Evolutionary conservation across 2,113 vertebrate genomes (phyloP).

Genomic region (Zosterops hypoxanthus): DNA sequence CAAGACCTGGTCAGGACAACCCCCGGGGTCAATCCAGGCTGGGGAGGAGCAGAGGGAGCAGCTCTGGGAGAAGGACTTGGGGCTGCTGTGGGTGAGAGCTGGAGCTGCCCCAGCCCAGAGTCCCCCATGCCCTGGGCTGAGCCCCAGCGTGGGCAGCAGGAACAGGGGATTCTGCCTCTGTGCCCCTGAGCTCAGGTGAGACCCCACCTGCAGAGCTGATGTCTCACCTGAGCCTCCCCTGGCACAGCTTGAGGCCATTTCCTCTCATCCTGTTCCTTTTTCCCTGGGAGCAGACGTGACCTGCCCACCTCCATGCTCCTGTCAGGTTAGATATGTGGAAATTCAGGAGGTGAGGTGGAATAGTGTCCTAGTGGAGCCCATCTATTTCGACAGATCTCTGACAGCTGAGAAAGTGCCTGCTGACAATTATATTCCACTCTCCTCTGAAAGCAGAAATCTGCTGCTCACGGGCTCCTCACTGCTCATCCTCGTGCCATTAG

Average conservation of each 20-base stretch:
- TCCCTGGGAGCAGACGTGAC: background rate
- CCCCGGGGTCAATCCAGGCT: background rate
- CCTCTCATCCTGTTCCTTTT: background rate
- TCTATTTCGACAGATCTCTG: background rate
- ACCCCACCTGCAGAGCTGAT: background rate
- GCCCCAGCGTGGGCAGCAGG: background rate
- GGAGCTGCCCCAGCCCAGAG: background rate
- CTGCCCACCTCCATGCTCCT: background rate
- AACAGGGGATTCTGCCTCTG: background rate
- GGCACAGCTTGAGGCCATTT: fast-evolving
- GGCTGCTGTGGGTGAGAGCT: background rate
- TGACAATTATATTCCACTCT: background rate
- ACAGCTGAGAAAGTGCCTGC: background rate
- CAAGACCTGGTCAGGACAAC: background rate
- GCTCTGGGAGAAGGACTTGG: background rate
- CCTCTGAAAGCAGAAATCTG: background rate
- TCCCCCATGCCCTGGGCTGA: background rate
- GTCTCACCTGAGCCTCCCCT: background rate
- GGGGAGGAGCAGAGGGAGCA: background rate
- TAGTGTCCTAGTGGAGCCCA: background rate
- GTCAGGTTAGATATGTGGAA: background rate
- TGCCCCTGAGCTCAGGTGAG: background rate
- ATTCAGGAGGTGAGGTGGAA: background rate
- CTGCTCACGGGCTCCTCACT: background rate
- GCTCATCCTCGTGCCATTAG: background rate